phyloP scores from a whole-genome alignment of 2,888 invertebrate genomes.

The Campaea margaritaria region DNA sequence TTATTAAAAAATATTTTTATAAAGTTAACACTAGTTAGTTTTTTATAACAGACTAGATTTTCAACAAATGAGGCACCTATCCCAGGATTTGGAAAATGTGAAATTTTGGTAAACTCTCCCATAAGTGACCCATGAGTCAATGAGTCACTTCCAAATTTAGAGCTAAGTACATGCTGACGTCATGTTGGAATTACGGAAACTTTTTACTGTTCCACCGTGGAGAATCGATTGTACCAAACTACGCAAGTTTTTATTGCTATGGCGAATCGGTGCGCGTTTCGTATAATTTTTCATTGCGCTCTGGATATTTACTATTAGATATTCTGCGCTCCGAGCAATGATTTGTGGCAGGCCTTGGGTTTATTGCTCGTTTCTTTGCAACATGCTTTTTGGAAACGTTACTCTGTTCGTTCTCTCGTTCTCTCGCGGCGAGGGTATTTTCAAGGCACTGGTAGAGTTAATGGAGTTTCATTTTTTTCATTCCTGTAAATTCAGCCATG shows the following conservation, averaged over 20 bases:
- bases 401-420: neutral
- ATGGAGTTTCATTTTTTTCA: too few species aligned
- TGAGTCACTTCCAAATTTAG: neutral
- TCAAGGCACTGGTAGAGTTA: too few species aligned
- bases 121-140: neutral
- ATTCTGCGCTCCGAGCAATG: constrained; percentile 15
- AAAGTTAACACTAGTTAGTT: too few species aligned
- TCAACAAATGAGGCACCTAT: neutral
- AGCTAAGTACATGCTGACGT: constrained; percentile 19
- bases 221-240: constrained; percentile 67
- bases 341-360: neutral
- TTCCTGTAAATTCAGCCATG: too few species aligned
- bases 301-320: neutral
- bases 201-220: constrained; percentile 50
- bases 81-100: neutral
- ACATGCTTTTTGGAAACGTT: neutral
- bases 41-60: too few species aligned
- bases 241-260: constrained; percentile 60
- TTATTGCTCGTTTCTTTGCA: neutral
- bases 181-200: constrained; percentile 45
- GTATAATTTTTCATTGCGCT: constrained; percentile 42
- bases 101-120: neutral
- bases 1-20: too few species aligned
- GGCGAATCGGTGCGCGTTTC: constrained; percentile 55
- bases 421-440: too few species aligned